A percentile compares a stretch with the other conserved stretches of the same genome.
Conservation (phyloP, 2,888 invertebrate genomes). For the Griposia aprilina region DNA sequence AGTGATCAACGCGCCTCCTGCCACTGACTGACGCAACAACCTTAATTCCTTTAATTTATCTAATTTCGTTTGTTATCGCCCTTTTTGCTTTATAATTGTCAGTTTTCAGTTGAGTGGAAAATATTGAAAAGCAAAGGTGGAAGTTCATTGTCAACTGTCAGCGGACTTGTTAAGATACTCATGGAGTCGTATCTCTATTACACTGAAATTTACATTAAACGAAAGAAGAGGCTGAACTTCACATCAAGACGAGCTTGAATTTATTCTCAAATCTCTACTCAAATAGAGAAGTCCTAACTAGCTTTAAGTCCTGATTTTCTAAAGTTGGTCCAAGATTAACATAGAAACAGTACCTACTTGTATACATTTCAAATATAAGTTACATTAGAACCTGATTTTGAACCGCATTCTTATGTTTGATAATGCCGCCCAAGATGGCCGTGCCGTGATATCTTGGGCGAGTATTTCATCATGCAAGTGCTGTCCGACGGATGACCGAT, state of each 20-base stretch:
- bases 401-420: neutral
- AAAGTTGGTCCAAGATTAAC: too few relatives aligned
- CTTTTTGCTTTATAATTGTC: conserved; percentile 34
- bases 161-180: neutral
- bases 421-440: neutral
- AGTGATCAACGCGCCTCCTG: conserved; percentile 61
- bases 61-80: conserved; percentile 59
- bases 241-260: neutral
- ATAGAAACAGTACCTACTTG: neutral
- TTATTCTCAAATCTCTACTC: neutral
- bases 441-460: neutral
- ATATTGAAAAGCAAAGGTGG: neutral
- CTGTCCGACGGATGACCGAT: neutral
- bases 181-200: neutral
- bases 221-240: neutral
- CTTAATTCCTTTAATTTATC: conserved; percentile 71
- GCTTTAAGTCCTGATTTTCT: neutral
- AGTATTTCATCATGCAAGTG: neutral
- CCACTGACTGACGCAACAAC: conserved; percentile 68
- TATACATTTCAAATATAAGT: neutral
- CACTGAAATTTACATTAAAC: neutral
- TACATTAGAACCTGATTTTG: neutral
- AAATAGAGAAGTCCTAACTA: neutral
- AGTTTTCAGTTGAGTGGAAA: conserved; percentile 5
- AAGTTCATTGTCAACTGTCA: neutral